These are phyloP conservation scores for Ceratotherium simum DNA, from an alignment of 2,113 vertebrate genomes.

Conservation along the genomic window DNA sequence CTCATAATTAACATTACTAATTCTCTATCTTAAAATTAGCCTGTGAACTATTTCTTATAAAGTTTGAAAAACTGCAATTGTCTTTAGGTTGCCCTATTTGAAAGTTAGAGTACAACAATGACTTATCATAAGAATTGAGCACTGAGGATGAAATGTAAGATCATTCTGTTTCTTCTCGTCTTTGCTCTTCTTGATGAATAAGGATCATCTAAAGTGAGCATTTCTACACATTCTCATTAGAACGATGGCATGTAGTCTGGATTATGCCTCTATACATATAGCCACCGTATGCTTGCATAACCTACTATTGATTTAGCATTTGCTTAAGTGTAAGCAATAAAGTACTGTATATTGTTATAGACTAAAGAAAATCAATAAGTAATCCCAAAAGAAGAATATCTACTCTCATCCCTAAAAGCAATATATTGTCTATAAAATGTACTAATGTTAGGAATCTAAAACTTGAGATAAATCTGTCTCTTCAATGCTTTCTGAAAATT, in stretches of 20 bases:
- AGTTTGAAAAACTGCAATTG: background rate
- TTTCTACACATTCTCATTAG: background rate
- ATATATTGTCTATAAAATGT: conserved; percentile 57
- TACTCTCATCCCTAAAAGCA: conserved; percentile 10
- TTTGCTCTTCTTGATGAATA: background rate
- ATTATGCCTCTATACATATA: background rate
- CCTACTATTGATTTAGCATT: conserved; percentile 50
- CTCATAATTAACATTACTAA: background rate
- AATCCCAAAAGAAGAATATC: conserved; percentile 44
- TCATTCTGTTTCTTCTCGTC: background rate
- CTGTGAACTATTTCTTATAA: background rate
- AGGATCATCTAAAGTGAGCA: background rate
- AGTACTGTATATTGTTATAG: conserved; percentile 39
- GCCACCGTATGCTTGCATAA: background rate
- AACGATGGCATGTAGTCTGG: background rate
- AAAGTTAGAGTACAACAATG: background rate
- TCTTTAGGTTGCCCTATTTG: background rate
- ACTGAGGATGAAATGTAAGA: background rate
- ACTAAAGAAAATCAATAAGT: conserved; percentile 57
- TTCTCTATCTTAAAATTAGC: background rate
- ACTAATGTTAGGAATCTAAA: conserved; percentile 47
- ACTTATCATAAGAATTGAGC: background rate
- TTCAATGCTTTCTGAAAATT: background rate
- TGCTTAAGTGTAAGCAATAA: conserved; percentile 59
- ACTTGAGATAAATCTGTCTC: background rate